These are phyloP conservation scores for Sisyra nigra DNA, from an alignment of 2,888 invertebrate genomes.

Conservation along the genomic window DNA sequence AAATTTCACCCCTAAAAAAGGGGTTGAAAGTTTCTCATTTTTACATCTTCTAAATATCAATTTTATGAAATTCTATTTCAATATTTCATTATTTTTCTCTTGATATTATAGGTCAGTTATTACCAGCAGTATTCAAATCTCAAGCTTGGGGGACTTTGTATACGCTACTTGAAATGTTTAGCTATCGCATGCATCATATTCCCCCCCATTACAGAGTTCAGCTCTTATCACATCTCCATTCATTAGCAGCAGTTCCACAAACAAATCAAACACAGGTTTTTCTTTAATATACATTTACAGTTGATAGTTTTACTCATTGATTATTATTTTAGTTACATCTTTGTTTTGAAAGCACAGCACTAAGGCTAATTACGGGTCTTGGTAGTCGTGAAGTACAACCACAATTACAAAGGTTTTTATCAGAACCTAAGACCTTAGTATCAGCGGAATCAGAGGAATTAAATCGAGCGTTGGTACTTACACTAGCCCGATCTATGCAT, in stretches of 20 bases:
- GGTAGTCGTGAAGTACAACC: conserved; percentile 93
- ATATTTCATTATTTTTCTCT: too few relatives aligned
- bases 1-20: too few relatives aligned
- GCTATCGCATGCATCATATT: conserved; percentile 89
- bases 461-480: conserved; percentile 83
- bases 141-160: conserved; percentile 94
- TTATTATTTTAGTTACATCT: conserved; percentile 8
- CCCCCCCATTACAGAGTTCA: conserved; percentile 92
- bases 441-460: conserved; percentile 91
- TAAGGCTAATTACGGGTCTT: conserved; percentile 31
- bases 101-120: conserved; percentile 50
- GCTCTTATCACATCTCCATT: conserved; percentile 78
- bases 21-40: too few relatives aligned
- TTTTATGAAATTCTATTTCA: too few relatives aligned
- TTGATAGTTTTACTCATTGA: not conserved
- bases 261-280: conserved; percentile 92
- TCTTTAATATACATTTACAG: conserved; percentile 13
- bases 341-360: conserved; percentile 25
- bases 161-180: conserved; percentile 91
- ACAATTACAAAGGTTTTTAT: conserved; percentile 79
- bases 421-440: conserved; percentile 79
- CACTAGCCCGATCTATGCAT: conserved; percentile 84
- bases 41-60: too few relatives aligned
- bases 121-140: conserved; percentile 82
- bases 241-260: conserved; percentile 78